A percentile compares a stretch with the other conserved stretches of the same genome.
Conservation (phyloP, 2,888 invertebrate species). For the Liposcelis brunnea region DNA sequence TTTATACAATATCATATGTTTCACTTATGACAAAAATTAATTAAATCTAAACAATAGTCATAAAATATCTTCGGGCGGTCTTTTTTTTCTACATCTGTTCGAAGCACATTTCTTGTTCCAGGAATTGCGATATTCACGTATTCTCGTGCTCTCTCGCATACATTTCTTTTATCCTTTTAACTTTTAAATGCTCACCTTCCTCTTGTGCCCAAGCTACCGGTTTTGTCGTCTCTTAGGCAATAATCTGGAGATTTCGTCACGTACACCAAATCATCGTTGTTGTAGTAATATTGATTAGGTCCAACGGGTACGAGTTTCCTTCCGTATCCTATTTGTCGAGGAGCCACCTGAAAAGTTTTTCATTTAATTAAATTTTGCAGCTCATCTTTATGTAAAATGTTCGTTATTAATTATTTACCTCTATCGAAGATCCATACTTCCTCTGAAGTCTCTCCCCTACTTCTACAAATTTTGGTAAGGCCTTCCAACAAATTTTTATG, state of each 20-base stretch:
- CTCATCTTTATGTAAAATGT: too few relatives aligned
- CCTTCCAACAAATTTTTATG: slow-evolving; percentile 65
- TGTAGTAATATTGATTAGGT: slow-evolving; percentile 20
- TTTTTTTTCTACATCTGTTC: too few relatives aligned
- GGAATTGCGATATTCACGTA: too few relatives aligned
- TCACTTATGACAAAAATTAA: too few relatives aligned
- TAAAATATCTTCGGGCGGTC: too few relatives aligned
- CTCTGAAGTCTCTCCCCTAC: slow-evolving; percentile 38
- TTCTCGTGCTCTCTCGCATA: too few relatives aligned
- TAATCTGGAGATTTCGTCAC: slow-evolving; percentile 69
- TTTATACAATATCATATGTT: too few relatives aligned
- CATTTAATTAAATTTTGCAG: too few relatives aligned
- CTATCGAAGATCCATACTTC: slow-evolving; percentile 37
- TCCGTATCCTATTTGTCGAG: slow-evolving; percentile 27
- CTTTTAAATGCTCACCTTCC: slow-evolving; percentile 40
- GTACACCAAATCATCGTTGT: slow-evolving; percentile 47
- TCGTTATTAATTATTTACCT: slow-evolving; percentile 23
- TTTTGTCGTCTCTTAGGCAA: slow-evolving; percentile 52
- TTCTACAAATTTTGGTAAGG: slow-evolving; percentile 38
- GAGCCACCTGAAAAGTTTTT: too few relatives aligned
- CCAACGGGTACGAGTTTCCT: slow-evolving; percentile 25
- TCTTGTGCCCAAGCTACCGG: slow-evolving; percentile 58
- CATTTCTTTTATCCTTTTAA: too few relatives aligned
- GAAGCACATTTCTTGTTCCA: too few relatives aligned
- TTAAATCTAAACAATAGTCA: too few relatives aligned